Percentiles rank a stretch among this genome's conserved stretches.
These are phyloP conservation scores for Malacoraja senta DNA, from an alignment of 2,797 vertebrate species.

Conservation along the genomic window DNA sequence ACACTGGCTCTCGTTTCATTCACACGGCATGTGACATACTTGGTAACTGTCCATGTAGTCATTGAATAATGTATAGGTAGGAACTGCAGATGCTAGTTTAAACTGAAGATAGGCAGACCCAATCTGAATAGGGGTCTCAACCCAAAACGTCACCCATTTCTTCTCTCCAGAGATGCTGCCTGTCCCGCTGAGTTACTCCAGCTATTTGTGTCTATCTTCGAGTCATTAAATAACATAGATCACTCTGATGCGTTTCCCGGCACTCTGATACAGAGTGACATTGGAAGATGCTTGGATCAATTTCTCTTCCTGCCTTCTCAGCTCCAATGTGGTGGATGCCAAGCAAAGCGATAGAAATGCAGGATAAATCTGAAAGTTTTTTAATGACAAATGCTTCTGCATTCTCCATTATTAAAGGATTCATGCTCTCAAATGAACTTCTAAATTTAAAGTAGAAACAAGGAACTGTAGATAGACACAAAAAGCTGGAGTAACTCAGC, in stretches of 20 bases:
- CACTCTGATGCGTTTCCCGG: no score
- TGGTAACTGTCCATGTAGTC: neutral
- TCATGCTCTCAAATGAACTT: neutral
- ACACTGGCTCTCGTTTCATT: neutral
- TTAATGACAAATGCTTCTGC: neutral
- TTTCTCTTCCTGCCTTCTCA: neutral
- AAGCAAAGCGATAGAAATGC: neutral
- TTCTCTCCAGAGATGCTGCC: no score
- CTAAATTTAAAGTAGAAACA: no score
- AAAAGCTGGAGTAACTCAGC: no score
- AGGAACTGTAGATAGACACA: no score
- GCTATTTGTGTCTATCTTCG: no score
- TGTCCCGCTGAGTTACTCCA: no score
- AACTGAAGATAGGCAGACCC: no score
- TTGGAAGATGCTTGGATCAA: neutral
- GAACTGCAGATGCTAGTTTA: no score
- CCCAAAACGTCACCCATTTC: no score
- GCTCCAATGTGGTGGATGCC: neutral
- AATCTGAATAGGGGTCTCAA: no score
- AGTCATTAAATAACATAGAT: neutral
- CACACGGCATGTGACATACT: neutral
- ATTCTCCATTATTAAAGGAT: neutral
- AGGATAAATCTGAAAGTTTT: neutral
- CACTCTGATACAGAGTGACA: neutral
- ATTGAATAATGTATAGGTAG: no score